Base-by-base conservation (phyloP, 2,797 vertebrate genomes). In the Strix occidentalis region DNA sequence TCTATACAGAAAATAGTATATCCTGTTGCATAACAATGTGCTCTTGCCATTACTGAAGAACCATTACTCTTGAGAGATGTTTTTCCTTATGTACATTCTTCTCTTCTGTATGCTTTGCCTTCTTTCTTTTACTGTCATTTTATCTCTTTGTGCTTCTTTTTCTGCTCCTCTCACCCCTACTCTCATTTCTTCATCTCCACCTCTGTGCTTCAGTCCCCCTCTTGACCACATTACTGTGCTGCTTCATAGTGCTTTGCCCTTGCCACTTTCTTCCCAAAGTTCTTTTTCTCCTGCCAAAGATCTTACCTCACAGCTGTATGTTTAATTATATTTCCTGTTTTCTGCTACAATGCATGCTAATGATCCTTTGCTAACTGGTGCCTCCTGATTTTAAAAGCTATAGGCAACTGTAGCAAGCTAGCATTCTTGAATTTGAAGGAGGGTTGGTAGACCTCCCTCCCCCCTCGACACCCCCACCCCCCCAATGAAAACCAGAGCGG, bases 241-340 rank as follows among this genome's bases (percentile, higher is more conserved):
- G 16, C 70, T 83, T 70, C 15, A 1, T 28, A 61, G 50, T 57
- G 15, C 51, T 89, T 90, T 85, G 51, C 75, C 65, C 69, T 75
- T 89, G 35, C 33, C 7, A 3, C 70, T 77, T 83, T 83, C 46
- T 65, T 72, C 72, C 37, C 71, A 45, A 37, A 54, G 50, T 65
- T 63, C 35, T 37, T 19, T 43, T 78, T 64, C 61, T 84, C 11
- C 50, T 94, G 84, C 75, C 90, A 90, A 80, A 83, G 41, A 31
- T 33, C 61, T 90, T 89, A 64, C 64, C 39, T 94, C 75, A 87
- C 53, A 19, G 78, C 53, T 84, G n/a, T 89, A 3, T 77, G 60
- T 77, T 87, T 82, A 64, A 70, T 93, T 85, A 13, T 58, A 29
- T 84, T 95, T 95, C 77, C 93, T 90, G 58, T 86, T 83, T 70